Evolutionary conservation across 2,113 vertebrate genomes (phyloP).

Genomic region (Lota lota): DNA sequence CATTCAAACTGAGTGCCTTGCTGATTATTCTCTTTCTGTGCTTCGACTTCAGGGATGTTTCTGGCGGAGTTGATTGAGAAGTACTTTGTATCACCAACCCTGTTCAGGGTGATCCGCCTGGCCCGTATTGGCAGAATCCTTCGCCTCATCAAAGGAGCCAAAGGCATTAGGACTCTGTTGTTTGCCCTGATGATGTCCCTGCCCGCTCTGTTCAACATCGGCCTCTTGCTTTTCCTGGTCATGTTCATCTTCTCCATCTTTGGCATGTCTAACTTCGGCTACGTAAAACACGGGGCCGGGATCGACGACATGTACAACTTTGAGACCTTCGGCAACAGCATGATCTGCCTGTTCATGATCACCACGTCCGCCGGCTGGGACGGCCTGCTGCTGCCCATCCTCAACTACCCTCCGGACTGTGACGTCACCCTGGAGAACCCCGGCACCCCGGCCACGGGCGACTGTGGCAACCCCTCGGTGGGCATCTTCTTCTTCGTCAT

Average conservation of each 20-base stretch:
- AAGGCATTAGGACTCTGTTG: slow-evolving; percentile 95
- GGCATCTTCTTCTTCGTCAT: slow-evolving; percentile 99
- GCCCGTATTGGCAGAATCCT: slow-evolving; percentile 96
- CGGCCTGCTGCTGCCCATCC: slow-evolving; percentile 90
- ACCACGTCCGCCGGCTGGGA: slow-evolving; percentile 98
- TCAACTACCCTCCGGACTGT: slow-evolving; percentile 94
- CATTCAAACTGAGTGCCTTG: neutral
- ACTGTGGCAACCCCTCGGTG: slow-evolving; percentile 96
- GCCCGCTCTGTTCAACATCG: slow-evolving; percentile 98
- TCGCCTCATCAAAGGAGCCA: slow-evolving; percentile 96
- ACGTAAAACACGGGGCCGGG: slow-evolving; percentile 91
- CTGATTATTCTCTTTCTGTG: slow-evolving; percentile 16
- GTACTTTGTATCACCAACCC: slow-evolving; percentile 96
- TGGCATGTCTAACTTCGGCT: slow-evolving; percentile 98
- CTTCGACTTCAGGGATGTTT: slow-evolving; percentile 86
- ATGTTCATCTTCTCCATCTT: slow-evolving; percentile 99
- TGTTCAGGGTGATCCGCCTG: slow-evolving; percentile 97
- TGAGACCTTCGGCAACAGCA: slow-evolving; percentile 98
- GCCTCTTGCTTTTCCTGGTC: slow-evolving; percentile 94
- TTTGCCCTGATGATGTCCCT: slow-evolving; percentile 99
- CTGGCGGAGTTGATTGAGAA: slow-evolving; percentile 97
- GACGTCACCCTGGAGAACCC: slow-evolving; percentile 86
- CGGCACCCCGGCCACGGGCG: slow-evolving; percentile 88
- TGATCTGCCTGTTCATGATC: slow-evolving; percentile 99
- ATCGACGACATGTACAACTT: slow-evolving; percentile 99